Evolutionary conservation across 1,140 invertebrate species (phyloP).

Genomic region (Caerostris darwini): DNA sequence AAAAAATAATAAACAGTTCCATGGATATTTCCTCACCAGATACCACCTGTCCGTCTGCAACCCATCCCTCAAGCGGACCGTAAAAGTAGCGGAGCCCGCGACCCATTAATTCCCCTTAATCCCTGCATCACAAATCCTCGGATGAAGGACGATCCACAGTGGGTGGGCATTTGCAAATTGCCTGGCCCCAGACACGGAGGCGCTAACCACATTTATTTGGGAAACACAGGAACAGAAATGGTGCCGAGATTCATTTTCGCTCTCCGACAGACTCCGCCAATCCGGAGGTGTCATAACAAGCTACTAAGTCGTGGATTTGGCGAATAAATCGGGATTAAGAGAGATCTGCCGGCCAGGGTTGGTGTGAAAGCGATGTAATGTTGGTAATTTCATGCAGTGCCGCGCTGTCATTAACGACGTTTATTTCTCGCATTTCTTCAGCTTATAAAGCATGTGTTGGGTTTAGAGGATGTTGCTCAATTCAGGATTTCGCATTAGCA

Average conservation of each 20-base stretch:
- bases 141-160: constrained; percentile 54
- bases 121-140: constrained; percentile 34
- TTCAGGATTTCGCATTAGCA: neutral
- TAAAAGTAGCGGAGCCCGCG: neutral
- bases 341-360: neutral
- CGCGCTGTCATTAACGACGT: constrained; percentile 15
- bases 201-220: constrained; percentile 65
- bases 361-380: constrained; percentile 16
- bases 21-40: neutral
- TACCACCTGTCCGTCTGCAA: constrained; percentile 16
- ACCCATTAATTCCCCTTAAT: constrained; percentile 66
- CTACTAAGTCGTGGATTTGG: constrained; percentile 60
- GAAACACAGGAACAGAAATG: neutral
- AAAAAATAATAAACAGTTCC: neutral
- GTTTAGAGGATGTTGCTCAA: neutral
- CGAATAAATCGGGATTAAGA: constrained; percentile 56
- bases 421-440: neutral
- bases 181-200: neutral
- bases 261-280: neutral
- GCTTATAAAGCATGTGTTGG: neutral
- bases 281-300: constrained; percentile 67
- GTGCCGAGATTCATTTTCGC: neutral
- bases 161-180: constrained; percentile 51
- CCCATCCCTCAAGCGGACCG: constrained; percentile 19
- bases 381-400: constrained; percentile 51